These are phyloP conservation scores for Delichon dasypus DNA, from an alignment of 2,797 vertebrate genomes.

Conservation along the genomic window DNA sequence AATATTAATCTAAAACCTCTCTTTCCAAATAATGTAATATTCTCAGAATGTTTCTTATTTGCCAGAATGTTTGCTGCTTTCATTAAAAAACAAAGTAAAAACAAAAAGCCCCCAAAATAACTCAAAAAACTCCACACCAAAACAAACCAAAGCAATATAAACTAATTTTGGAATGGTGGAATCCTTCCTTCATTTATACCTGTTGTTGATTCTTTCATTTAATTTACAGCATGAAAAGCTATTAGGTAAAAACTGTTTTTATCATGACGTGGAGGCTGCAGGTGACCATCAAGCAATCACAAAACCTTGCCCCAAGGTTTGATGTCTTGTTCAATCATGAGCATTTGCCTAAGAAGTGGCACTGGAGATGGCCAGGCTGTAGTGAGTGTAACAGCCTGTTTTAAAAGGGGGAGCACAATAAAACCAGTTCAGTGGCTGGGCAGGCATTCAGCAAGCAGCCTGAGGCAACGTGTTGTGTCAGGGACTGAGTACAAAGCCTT, in stretches of 20 bases:
- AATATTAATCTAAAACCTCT: neutral
- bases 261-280: neutral
- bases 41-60: neutral
- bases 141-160: neutral
- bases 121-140: neutral
- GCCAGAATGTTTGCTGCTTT: neutral
- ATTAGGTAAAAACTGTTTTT: neutral
- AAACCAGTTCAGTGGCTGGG: constrained; percentile 5
- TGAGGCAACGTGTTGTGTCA: neutral
- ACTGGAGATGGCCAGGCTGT: neutral
- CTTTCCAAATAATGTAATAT: neutral
- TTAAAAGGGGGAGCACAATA: neutral
- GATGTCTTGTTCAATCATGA: accelerated
- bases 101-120: neutral
- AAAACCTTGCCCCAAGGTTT: neutral
- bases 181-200: neutral
- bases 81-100: neutral
- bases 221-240: neutral
- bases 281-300: neutral
- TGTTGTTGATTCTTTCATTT: neutral
- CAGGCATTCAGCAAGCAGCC: constrained; percentile 7
- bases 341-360: neutral
- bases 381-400: neutral
- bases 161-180: neutral
- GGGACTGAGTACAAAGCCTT: constrained; percentile 15